Base-by-base conservation (phyloP, 1,140 invertebrate species). In the Panulirus ornatus region DNA sequence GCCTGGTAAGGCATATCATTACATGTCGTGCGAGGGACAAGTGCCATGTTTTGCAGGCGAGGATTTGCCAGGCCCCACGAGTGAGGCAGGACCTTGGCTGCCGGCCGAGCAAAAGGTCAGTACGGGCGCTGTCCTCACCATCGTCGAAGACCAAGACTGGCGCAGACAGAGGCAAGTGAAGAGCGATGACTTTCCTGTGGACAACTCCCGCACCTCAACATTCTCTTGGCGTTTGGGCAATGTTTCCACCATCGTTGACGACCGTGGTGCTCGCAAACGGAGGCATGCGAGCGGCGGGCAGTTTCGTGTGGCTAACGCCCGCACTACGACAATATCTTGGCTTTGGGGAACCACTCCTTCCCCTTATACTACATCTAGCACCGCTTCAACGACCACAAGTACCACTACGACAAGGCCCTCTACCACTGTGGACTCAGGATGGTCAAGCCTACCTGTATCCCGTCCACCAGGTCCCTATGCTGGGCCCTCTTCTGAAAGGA, bases 251-350 rank as follows among this genome's bases (percentile, higher is more conserved):
- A n/a, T n/a, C n/a, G 38, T 22, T 16, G 63, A 83, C 2, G 70
- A 73, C 58, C 36, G 14, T 14, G 44, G 66, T 16, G 63, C 42
- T 27, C 58, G 87, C 22, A 40, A 42, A 8, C 54, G 58, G 11
- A 73, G 88, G 22, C 88, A 89, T n/a, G 88, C 36, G 9, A 54
- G 70, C 22, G 42, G 42, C 16, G 76, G 58, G 19, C 75, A 79
- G n/a, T 87, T 79, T 22, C 78, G 88, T 54, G 88, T 89, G 63
- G 88, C 88, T 51, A 89, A 89, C 42, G 88, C 88, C 44, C 88
- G 79, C 47, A 89, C 88, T 34, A 89, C 88, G 19, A 89, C 88
- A 70, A 84, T 89, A 66, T 89, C 88, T 34, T 89, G 88, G 88
- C 38, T 89, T 30, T 89, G 88, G 88, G 78, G 70, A 11, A 82